Evolutionary conservation across 1,140 invertebrate genomes (phyloP).

Genomic region (Drosophila azteca): DNA sequence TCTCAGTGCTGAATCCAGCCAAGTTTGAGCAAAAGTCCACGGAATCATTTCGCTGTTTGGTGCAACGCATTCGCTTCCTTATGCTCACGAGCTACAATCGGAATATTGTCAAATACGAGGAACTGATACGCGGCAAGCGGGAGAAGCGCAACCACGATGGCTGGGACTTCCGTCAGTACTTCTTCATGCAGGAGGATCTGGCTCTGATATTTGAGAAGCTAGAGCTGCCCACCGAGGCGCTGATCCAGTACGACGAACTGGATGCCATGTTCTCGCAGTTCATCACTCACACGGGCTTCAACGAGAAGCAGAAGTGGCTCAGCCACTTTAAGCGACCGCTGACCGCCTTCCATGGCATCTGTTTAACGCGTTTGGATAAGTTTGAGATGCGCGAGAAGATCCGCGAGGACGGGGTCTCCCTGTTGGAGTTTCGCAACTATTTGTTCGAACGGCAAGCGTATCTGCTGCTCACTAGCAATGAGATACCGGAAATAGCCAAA

Average conservation of each 20-base stretch:
- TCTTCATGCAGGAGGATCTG: conserved; percentile 96
- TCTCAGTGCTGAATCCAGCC: conserved; percentile 95
- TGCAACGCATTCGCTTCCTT: conserved; percentile 92
- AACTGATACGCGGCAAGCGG: conserved; percentile 94
- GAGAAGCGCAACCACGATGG: conserved; percentile 94
- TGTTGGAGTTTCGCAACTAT: conserved; percentile 97
- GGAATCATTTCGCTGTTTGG: conserved; percentile 94
- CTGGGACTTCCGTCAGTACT: conserved; percentile 98
- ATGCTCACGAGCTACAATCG: conserved; percentile 94
- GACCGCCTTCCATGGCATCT: conserved; percentile 92
- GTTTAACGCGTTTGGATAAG: conserved; percentile 88
- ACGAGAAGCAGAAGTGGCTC: conserved; percentile 93
- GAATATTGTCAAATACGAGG: conserved; percentile 93
- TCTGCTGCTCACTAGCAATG: conserved; percentile 68
- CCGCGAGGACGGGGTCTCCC: conserved; percentile 87
- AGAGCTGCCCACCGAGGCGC: conserved; percentile 95
- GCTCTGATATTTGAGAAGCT: conserved; percentile 97
- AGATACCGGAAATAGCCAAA: conserved; percentile 79
- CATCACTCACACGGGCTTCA: conserved; percentile 94
- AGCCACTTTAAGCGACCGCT: conserved; percentile 90
- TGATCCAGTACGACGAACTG: conserved; percentile 98
- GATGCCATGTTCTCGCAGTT: conserved; percentile 99
- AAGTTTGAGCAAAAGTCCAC: conserved; percentile 94
- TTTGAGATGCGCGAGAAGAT: conserved; percentile 89
- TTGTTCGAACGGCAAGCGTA: conserved; percentile 96